Conservation (phyloP, 2,888 invertebrate species). For the Lumbricus terrestris region DNA sequence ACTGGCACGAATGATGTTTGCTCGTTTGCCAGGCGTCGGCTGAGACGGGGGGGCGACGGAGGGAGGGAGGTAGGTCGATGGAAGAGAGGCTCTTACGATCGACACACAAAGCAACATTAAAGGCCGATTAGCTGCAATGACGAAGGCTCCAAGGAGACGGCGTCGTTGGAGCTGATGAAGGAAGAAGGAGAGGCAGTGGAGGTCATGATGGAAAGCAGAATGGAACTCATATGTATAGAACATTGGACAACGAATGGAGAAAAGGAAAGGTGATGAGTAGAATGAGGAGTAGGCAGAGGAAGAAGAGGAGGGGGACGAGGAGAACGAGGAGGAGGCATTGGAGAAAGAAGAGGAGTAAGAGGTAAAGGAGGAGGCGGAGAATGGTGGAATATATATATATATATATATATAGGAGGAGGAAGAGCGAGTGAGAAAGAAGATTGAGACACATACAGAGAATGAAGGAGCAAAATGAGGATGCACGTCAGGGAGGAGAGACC, state of each 20-base stretch:
- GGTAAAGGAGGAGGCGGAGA: not conserved
- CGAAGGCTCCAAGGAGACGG: not conserved
- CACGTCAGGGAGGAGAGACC: not conserved
- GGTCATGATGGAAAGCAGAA: not conserved
- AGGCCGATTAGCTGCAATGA: slow-evolving; percentile 4
- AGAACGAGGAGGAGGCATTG: not conserved
- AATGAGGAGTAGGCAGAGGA: not conserved
- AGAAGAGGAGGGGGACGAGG: not conserved
- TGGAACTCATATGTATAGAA: not conserved
- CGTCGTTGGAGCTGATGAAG: not conserved
- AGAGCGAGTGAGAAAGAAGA: not conserved
- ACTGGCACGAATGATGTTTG: not conserved
- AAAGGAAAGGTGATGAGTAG: not conserved
- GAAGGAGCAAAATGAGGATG: not conserved
- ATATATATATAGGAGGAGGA: no score
- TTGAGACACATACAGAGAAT: not conserved
- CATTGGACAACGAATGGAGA: not conserved
- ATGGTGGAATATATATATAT: no score
- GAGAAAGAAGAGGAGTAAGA: not conserved
- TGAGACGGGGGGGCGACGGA: not conserved
- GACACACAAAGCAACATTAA: slow-evolving; percentile 5
- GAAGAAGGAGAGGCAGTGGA: not conserved
- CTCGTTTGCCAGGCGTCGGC: not conserved
- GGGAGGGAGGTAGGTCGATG: not conserved
- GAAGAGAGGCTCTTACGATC: not conserved